A percentile compares a stretch with the other conserved stretches of the same genome.
phyloP scores from a whole-genome alignment of 2,113 vertebrate species.

The Scortum barcoo region DNA sequence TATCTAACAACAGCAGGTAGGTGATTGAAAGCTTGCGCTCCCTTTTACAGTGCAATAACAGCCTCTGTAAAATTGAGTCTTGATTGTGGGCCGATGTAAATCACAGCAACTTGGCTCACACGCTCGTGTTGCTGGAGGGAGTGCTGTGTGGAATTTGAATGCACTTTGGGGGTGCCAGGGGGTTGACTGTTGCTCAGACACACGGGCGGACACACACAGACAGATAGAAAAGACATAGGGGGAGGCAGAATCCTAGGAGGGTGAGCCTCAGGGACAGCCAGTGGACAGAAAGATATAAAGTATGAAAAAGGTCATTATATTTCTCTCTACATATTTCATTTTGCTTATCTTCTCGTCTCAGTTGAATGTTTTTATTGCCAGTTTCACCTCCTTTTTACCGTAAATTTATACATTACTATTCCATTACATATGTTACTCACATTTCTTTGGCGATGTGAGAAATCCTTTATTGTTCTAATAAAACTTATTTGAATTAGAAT shows the following conservation, averaged over 20 bases:
- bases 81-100: constrained; percentile 71
- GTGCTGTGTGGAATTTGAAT: constrained; percentile 71
- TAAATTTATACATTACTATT: constrained; percentile 37
- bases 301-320: constrained; percentile 25
- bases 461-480: constrained; percentile 52
- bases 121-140: constrained; percentile 50
- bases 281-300: constrained; percentile 9
- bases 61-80: constrained; percentile 71
- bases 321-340: constrained; percentile 38
- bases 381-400: constrained; percentile 17
- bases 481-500: constrained; percentile 52
- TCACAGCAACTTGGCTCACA: constrained; percentile 65
- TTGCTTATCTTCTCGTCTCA: constrained; percentile 20
- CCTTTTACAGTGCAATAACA: constrained; percentile 71
- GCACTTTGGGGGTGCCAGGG: constrained; percentile 43
- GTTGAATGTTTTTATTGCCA: constrained; percentile 38
- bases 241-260: constrained; percentile 23
- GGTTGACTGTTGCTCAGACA: constrained; percentile 54
- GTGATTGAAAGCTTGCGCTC: constrained; percentile 70
- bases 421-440: constrained; percentile 31
- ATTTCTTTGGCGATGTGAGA: constrained; percentile 38
- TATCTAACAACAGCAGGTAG: constrained; percentile 75
- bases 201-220: constrained; percentile 42
- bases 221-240: constrained; percentile 39
- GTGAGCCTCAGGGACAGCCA: constrained; percentile 23